Evolutionary conservation across 2,113 vertebrate genomes (phyloP), one percentile per base, ranked within the genome.

Genomic region (Brachyhypopomus gauderio): DNA sequence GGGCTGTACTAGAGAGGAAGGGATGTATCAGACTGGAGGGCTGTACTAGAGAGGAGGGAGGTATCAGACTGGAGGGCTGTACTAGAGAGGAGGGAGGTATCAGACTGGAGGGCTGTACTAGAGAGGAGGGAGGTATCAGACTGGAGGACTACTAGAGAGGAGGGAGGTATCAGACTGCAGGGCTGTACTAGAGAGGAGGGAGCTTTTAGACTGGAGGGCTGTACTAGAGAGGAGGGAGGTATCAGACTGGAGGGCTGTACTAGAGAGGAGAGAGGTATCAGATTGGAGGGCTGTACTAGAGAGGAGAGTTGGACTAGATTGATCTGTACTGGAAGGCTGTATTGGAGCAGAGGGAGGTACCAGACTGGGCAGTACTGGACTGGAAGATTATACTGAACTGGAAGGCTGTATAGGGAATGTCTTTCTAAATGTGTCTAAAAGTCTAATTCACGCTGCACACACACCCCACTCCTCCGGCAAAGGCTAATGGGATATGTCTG

Each of bases 401-500:
- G 71, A 30, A 25, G 45, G 30, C 14, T 71, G 64, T 41, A 63
- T 64, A 62, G 58, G 60, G 34, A 41, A 55, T 20, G 70, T 27
- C 25, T 79, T 58, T n/a, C 19, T 79, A 22, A 72, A 80, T 52
- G 19, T 58, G 38, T 80, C 58, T 36, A 75, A 62, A 69, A 75
- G 59, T 63, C 56, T 81, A 30, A 81, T 81, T 81, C 75, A 81
- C 71, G 74, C 79, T 25, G 78, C 64, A 12, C 30, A 72, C 72
- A 16, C 72, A 69, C 34, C 34, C 22, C 71, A 36, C 71, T 45
- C 16, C 63, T 69, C 66, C 30, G 69, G 63, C 75, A 66, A 63
- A 45, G 64, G 23, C 62, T 81, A 81, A 81, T 81, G 79, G 79
- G 72, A 74, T 75, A 75, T 38, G 72, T 75, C 62, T 66, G 72